Conservation (phyloP, 2,888 invertebrate genomes). For the Aleiodes alternator region DNA sequence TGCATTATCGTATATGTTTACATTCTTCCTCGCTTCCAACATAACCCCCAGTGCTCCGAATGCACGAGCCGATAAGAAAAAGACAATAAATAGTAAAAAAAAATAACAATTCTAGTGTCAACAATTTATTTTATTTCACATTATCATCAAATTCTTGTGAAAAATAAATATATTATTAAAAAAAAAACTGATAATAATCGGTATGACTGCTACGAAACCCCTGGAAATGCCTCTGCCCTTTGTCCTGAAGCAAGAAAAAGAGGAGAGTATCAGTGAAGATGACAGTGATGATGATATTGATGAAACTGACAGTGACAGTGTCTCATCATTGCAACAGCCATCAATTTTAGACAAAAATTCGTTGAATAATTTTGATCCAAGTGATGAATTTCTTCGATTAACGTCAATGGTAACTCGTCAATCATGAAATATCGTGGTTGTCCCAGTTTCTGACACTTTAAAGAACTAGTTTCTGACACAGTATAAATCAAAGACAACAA, state of each 20-base stretch:
- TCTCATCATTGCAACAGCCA: conserved; percentile 61
- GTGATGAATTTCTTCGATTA: conserved; percentile 64
- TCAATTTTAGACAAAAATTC: conserved; percentile 60
- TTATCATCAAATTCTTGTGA: not conserved
- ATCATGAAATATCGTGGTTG: too few relatives aligned
- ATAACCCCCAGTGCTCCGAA: not conserved
- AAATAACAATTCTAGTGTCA: not conserved
- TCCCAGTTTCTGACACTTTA: too few relatives aligned
- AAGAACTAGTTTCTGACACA: too few relatives aligned
- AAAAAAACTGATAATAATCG: not conserved
- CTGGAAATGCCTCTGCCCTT: conserved; percentile 63
- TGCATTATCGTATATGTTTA: not conserved
- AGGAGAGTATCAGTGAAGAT: conserved; percentile 47
- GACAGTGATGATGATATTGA: conserved; percentile 53
- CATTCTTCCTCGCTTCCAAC: not conserved
- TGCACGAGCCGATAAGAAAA: not conserved
- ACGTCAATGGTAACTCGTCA: conserved; percentile 61
- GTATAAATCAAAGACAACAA: too few relatives aligned
- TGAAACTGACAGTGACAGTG: conserved; percentile 58
- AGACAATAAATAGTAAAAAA: not conserved
- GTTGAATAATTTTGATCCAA: conserved; percentile 54
- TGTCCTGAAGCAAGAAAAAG: conserved; percentile 52
- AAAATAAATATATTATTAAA: not conserved
- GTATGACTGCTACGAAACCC: conserved; percentile 57
- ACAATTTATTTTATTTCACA: not conserved